Percentiles rank a stretch among this genome's conserved stretches.
phyloP scores from a whole-genome alignment of 2,888 invertebrate species.

The Clitarchus hookeri region DNA sequence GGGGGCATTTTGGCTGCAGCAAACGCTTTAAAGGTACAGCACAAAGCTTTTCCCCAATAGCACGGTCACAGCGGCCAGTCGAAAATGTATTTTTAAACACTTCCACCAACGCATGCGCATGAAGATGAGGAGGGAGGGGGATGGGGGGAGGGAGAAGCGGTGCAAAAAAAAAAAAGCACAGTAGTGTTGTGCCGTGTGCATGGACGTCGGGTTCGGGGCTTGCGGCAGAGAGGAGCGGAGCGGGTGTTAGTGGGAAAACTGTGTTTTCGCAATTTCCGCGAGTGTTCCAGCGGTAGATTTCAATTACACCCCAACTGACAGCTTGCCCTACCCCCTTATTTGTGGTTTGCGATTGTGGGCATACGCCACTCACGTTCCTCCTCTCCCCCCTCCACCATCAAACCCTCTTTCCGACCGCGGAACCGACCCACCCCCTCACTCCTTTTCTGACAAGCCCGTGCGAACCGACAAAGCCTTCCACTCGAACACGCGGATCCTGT shows the following conservation, averaged over 20 bases:
- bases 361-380: neutral
- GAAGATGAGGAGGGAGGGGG: too few species aligned
- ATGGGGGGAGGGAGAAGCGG: neutral
- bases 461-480: conserved; percentile 11
- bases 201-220: neutral
- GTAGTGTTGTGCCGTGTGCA: neutral
- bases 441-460: conserved; percentile 16
- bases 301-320: conserved; percentile 31
- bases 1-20: neutral
- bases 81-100: conserved; percentile 14
- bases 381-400: neutral
- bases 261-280: conserved; percentile 30
- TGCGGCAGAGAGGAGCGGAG: neutral
- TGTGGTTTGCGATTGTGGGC: conserved; percentile 27
- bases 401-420: neutral
- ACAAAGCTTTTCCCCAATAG: neutral
- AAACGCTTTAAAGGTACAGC: conserved; percentile 6
- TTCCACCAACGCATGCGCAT: neutral
- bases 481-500: neutral
- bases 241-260: conserved; percentile 35
- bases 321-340: conserved; percentile 32
- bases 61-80: neutral
- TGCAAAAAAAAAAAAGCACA: neutral
- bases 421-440: neutral
- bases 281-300: conserved; percentile 32